Conservation (phyloP, 2,113 vertebrate species). For the Xenopus laevis region DNA sequence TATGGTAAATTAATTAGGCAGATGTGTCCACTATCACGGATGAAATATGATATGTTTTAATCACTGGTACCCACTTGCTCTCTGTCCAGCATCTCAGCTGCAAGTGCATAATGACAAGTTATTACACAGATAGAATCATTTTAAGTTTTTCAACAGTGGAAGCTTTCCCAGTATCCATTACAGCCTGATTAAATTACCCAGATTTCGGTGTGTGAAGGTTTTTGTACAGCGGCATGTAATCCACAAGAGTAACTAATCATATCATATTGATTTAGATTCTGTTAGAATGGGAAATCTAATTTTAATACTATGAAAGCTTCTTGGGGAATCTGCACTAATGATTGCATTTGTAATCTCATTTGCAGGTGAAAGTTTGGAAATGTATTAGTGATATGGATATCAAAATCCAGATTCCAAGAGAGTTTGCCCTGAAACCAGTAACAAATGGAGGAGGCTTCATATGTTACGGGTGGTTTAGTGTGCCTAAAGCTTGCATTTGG, state of each 20-base stretch:
- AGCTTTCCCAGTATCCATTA: conserved; percentile 70
- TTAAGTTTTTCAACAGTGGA: conserved; percentile 66
- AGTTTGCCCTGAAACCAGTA: conserved; percentile 37
- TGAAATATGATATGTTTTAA: conserved; percentile 64
- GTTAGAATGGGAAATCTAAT: conserved; percentile 71
- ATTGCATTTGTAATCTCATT: conserved; percentile 73
- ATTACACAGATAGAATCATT: conserved; percentile 62
- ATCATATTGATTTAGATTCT: conserved; percentile 74
- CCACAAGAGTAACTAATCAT: conserved; percentile 69
- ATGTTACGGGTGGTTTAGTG: conserved; percentile 23
- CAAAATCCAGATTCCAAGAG: conserved; percentile 39
- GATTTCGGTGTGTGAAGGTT: conserved; percentile 69
- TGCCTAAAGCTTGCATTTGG: conserved; percentile 16
- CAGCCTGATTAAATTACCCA: conserved; percentile 70
- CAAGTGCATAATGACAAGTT: conserved; percentile 66
- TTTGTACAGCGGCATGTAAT: conserved; percentile 69
- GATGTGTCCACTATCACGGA: conserved; percentile 54
- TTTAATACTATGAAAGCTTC: conserved; percentile 71
- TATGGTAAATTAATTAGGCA: conserved; percentile 53
- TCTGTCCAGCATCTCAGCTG: conserved; percentile 62
- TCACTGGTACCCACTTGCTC: conserved; percentile 59
- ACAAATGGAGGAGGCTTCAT: not conserved
- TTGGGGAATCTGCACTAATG: conserved; percentile 68
- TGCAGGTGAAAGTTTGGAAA: conserved; percentile 70
- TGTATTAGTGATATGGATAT: conserved; percentile 52